Base-by-base conservation (phyloP, 2,113 vertebrate species). In the Vimba vimba region DNA sequence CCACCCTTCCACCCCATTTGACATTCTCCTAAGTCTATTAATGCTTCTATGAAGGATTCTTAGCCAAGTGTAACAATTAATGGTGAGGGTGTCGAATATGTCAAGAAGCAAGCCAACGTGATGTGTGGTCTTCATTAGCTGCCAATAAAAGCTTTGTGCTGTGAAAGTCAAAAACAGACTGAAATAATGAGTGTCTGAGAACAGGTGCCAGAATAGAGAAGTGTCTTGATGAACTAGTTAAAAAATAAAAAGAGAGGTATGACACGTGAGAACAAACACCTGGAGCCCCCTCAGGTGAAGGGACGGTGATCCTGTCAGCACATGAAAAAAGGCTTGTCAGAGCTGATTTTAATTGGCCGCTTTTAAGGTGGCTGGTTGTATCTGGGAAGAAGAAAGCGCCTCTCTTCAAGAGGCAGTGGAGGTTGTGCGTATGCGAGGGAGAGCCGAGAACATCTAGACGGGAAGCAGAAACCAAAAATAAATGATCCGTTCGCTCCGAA, bases 321-420 rank as follows among this genome's bases (percentile, higher is more conserved):
- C 57, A 52, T 74, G 57, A 52, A 80, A 77, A 79, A 86, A 59
- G 84, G 43, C 52, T 78, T 74, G 68, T 87, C 59, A 87, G 4
- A n/a, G 45, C 47, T 57, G 82, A 82, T 89, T 89, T 89, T 92
- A 92, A 92, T 92, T 91, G 91, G 71, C 81, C 87, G 30, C 79
- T 83, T 91, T 91, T 87, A 76, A 90, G 89, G 80, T 83, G 64
- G 45, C 87, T 79, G 77, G 80, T 85, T 80, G 62, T 85, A 45
- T 77, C 30, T 74, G 7, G 79, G 88, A 89, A 78, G 89, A 89
- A 90, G 59, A 74, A 86, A 90, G 45, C 36, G 17, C 21, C 62
- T 89, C 59, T 36, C 84, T 85, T 60, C 81, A 59, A 79, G 76
- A n/a, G 39, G 66, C 52, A 64, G 33, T 23, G 39, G 69, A 82